Evolutionary conservation across 2,888 invertebrate species (phyloP), one percentile per base, ranked within the genome.

Genomic region (Leptothorax acervorum): DNA sequence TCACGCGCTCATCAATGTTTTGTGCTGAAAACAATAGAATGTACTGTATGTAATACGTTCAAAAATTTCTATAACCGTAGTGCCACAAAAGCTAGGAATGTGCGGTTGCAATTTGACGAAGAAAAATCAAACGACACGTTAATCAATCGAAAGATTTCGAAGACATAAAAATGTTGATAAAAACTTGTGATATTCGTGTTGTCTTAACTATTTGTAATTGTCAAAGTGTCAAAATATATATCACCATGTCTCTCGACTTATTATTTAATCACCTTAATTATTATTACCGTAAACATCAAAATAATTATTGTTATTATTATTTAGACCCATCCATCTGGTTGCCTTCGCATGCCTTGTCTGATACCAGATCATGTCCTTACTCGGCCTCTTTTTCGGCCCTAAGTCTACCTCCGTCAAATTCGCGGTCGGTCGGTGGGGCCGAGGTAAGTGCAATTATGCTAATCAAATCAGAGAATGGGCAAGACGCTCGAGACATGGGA

Each of bases 381-480:
- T 42, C 31, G 62, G n/a, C 42, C 42, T 74, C 31, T 42, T 74
- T 57, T 42, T 31, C 62, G 28, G 18, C n/a, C 45, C 31, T 31
- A 12, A 55, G 42, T n/a, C 53, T 62, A 31, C 31, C 65, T 63
- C 76, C 83, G 91, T 88, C 88, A 87, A 92, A 91, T 92, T 92
- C 91, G 91, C 66, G 91, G 91, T 84, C 76, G 86, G 51, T 74
- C 79, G 65, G 63, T 60, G 78, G 86, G 87, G 75, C 82, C 83
- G 68, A 84, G 88, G 92, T 92, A 91, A 94, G 92, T 93, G 93
- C 92, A 93, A 94, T 94, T 93, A 93, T 92, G 92, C 90, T 93
- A 94, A 94, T 94, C 91, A 93, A 94, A 93, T 94, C 92, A 94
- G 93, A 79, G 71, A 91, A 91, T 91, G 92, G 91, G 92, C 90